Percentiles rank a stretch among this genome's conserved stretches.
These are phyloP conservation scores for Pelodiscus sinensis DNA, from an alignment of 2,113 vertebrate genomes.

Conservation along the genomic window DNA sequence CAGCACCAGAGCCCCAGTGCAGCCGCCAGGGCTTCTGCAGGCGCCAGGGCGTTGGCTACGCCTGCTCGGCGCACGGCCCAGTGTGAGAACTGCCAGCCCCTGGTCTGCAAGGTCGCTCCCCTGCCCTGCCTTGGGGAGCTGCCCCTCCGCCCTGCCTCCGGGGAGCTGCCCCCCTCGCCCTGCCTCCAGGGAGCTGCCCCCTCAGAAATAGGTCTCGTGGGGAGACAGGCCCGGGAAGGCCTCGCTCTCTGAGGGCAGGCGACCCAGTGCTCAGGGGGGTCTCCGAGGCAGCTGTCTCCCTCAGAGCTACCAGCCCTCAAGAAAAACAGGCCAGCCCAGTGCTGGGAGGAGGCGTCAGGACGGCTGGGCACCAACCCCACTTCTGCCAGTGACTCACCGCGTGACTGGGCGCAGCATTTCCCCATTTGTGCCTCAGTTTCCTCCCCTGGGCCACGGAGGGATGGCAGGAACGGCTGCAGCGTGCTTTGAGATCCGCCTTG, in stretches of 20 bases:
- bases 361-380: neutral
- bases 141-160: too few species aligned
- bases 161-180: neutral
- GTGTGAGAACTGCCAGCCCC: neutral
- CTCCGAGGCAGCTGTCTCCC: neutral
- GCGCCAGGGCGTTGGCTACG: neutral
- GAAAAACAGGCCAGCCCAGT: neutral
- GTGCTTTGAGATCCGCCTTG: neutral
- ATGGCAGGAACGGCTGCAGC: neutral
- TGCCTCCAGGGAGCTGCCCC: neutral
- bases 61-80: neutral
- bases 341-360: neutral
- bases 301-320: neutral
- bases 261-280: neutral
- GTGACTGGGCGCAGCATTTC: neutral
- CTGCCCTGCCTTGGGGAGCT: too few species aligned
- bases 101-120: neutral
- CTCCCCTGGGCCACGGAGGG: neutral
- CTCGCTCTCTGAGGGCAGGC: neutral
- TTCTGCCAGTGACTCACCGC: neutral
- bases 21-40: neutral
- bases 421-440: fast-evolving
- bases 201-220: neutral
- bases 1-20: neutral
- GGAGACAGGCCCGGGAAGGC: too few species aligned